Evolutionary conservation across 1,140 invertebrate genomes (phyloP), one percentile per base, ranked within the genome.

Genomic region (Drosophila kurseongensis): DNA sequence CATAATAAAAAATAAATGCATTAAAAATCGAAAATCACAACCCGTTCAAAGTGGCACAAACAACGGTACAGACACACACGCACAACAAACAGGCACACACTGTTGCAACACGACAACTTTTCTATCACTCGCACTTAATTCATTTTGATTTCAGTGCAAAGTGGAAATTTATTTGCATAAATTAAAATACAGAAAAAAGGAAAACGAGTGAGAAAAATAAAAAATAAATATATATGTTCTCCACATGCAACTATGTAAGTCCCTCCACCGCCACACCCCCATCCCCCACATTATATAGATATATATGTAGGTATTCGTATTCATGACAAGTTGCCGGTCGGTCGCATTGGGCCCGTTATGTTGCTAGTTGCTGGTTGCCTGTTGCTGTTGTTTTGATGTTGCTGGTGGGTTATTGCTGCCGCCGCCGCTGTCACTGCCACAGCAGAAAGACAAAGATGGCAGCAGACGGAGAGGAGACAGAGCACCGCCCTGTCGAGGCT

Each of bases 101-200:
- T 47, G 36, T 54, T 75, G 73, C 73, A 75, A 50, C 66, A 79
- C 65, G 47, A 86, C 84, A 88, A 74, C 84, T 89, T 84, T 89
- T 88, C 84, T 88, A 88, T 88, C 84, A 88, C 84, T 88, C 80
- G 81, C 81, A 85, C 86, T 80, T 90, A 90, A 90, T 90, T 90
- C 79, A 83, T 83, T 90, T 90, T 90, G 86, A 90, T 90, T 90
- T 90, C 86, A 78, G 86, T 90, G 86, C 86, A 90, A 86, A 90
- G 86, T 90, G 86, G 86, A 90, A 86, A 88, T 90, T 90, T 90
- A 90, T 90, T 90, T 90, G 86, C 86, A 90, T 90, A 90, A 90
- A 90, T 90, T 90, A 86, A 80, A 90, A 80, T 75, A 61, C 55
- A 76, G 50, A 68, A 55, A 52, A 63, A 62, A 32, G 36, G 45